Conservation (phyloP, 2,888 invertebrate species). For the Neuroscelio doddi region DNA sequence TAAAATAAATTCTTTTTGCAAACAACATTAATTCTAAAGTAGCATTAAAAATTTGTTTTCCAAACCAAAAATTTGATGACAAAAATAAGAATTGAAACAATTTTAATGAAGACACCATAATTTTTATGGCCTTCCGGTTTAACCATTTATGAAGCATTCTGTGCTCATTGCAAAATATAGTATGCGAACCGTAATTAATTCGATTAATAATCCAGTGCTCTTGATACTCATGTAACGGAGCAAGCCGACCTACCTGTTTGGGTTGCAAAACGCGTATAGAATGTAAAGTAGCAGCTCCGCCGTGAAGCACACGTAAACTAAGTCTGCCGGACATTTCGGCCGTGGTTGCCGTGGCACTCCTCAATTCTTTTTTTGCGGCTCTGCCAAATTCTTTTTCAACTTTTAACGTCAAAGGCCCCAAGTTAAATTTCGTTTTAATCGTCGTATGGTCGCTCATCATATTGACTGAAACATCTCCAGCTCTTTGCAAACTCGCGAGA, state of each 20-base stretch:
- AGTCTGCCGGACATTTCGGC: conserved; percentile 89
- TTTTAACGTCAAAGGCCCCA: conserved; percentile 85
- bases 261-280: conserved; percentile 90
- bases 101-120: too few relatives aligned
- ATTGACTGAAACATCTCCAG: conserved; percentile 86
- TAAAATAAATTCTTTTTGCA: too few relatives aligned
- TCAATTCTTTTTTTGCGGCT: conserved; percentile 85
- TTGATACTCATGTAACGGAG: conserved; percentile 29
- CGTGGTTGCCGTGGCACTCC: conserved; percentile 90
- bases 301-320: conserved; percentile 83
- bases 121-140: too few relatives aligned
- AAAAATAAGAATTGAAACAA: too few relatives aligned
- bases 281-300: conserved; percentile 87
- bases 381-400: conserved; percentile 87
- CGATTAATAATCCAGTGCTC: conserved; percentile 8
- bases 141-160: too few relatives aligned
- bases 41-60: too few relatives aligned
- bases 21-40: too few relatives aligned
- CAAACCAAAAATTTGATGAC: too few relatives aligned
- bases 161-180: too few relatives aligned
- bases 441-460: conserved; percentile 87
- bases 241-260: conserved; percentile 80
- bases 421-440: conserved; percentile 85
- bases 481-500: conserved; percentile 83
- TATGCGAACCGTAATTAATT: too few relatives aligned